These are phyloP conservation scores for Pogonophryne albipinna DNA, from an alignment of 2,797 vertebrate genomes.

Conservation along the genomic window DNA sequence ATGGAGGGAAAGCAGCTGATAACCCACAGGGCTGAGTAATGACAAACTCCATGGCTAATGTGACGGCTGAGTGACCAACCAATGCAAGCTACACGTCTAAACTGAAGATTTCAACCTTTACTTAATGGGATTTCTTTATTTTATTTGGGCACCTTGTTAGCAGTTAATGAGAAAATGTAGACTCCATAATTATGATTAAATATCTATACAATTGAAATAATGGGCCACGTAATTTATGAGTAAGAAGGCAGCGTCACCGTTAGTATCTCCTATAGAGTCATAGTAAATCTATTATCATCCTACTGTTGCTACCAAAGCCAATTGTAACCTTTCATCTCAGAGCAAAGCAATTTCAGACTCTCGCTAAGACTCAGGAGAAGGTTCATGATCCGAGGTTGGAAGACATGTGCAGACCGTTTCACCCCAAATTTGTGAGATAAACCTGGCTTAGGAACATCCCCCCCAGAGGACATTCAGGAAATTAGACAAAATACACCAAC, in stretches of 20 bases:
- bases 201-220: background rate
- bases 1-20: constrained; percentile 28
- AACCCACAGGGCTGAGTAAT: constrained; percentile 26
- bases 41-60: background rate
- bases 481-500: constrained; percentile 48
- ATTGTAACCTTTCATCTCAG: constrained; percentile 2
- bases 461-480: constrained; percentile 40
- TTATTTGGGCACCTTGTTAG: background rate
- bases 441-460: constrained; percentile 21
- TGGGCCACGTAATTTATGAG: background rate
- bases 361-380: constrained; percentile 9
- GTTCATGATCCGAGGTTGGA: constrained; percentile 13
- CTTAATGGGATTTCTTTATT: background rate
- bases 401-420: constrained; percentile 4
- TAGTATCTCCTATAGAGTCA: background rate
- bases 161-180: background rate
- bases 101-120: background rate
- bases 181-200: background rate
- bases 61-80: background rate
- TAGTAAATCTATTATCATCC: background rate
- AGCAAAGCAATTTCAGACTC: constrained; percentile 8
- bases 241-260: background rate
- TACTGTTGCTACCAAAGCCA: background rate
- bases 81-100: background rate
- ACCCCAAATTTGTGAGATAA: constrained; percentile 33